phyloP scores from a whole-genome alignment of 2,888 invertebrate species.

The Diarsia rubi region DNA sequence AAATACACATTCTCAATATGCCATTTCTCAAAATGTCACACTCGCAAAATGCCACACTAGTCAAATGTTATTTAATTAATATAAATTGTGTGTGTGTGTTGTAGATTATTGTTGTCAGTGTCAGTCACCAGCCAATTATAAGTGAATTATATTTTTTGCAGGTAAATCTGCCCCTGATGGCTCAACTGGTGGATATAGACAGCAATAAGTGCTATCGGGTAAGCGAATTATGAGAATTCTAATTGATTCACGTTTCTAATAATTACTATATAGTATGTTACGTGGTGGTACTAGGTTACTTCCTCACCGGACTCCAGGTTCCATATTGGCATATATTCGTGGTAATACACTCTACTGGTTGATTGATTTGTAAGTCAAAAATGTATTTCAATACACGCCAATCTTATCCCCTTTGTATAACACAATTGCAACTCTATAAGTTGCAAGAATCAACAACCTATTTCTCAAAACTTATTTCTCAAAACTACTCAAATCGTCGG shows the following conservation, averaged over 20 bases:
- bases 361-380: background rate
- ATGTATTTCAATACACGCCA: background rate
- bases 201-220: background rate
- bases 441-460: background rate
- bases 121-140: background rate
- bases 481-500: background rate
- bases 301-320: background rate
- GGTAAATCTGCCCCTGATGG: background rate
- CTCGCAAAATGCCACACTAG: too few relatives aligned
- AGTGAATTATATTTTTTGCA: conserved; percentile 13
- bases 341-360: background rate
- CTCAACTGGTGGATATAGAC: background rate
- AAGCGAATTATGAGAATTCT: conserved; percentile 1
- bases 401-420: background rate
- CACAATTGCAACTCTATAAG: background rate
- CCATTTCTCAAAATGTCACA: too few relatives aligned
- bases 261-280: background rate
- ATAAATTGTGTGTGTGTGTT: background rate
- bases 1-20: too few relatives aligned
- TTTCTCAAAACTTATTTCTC: conserved; percentile 3
- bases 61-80: too few relatives aligned
- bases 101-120: background rate
- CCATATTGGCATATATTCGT: background rate
- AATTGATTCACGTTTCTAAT: background rate
- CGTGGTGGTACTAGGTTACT: background rate